Percentiles rank a stretch among this genome's conserved stretches.
phyloP scores from a whole-genome alignment of 1,140 invertebrate genomes.

The Hypsibius dujardini region DNA sequence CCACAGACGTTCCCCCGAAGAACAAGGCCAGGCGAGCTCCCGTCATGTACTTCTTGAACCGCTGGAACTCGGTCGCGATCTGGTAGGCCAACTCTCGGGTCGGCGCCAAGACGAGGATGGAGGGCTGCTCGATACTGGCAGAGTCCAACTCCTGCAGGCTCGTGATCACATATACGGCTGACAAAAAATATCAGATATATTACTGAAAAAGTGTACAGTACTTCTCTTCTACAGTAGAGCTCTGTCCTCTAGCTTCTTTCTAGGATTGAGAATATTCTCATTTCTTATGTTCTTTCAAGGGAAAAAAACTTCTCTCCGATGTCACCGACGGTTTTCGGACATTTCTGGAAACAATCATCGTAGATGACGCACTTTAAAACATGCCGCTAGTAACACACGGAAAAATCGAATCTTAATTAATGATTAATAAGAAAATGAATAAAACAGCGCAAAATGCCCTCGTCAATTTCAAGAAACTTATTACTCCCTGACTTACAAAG shows the following conservation, averaged over 20 bases:
- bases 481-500: background rate
- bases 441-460: background rate
- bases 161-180: conserved; percentile 88
- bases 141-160: conserved; percentile 90
- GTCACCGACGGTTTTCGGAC: background rate
- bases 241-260: conserved; percentile 33
- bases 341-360: background rate
- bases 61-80: conserved; percentile 23
- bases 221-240: conserved; percentile 30
- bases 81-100: conserved; percentile 92
- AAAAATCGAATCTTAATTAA: background rate
- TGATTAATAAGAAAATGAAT: background rate
- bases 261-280: too few species aligned
- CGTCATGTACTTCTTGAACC: conserved; percentile 22
- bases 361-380: background rate
- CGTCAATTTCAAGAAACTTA: background rate
- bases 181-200: background rate
- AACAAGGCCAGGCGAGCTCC: conserved; percentile 53
- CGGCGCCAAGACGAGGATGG: conserved; percentile 63
- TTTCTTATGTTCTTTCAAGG: conserved; percentile 43
- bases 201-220: conserved; percentile 19
- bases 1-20: conserved; percentile 86
- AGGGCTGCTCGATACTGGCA: conserved; percentile 58
- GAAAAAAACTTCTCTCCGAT: conserved; percentile 26
- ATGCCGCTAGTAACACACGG: background rate